Conservation (phyloP, 2,113 vertebrate species). For the Callochromis pleurospilus region DNA sequence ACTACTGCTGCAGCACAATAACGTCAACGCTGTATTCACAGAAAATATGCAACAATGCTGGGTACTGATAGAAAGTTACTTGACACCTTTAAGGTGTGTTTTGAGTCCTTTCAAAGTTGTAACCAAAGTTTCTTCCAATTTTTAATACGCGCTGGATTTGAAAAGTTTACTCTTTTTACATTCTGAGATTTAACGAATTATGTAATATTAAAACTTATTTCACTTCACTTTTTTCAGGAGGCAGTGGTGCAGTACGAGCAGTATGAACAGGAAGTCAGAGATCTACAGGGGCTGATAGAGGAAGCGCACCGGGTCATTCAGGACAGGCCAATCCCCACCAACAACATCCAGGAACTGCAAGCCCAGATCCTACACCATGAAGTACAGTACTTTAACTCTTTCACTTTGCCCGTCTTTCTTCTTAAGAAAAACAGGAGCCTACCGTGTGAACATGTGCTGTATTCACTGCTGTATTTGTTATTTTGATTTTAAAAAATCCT, state of each 20-base stretch:
- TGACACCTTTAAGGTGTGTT: neutral
- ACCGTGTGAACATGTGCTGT: neutral
- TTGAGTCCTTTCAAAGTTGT: neutral
- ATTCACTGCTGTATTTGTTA: neutral
- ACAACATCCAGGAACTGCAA: constrained; percentile 92
- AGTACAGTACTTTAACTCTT: constrained; percentile 58
- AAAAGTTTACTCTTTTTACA: neutral
- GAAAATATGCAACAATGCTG: neutral
- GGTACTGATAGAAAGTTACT: neutral
- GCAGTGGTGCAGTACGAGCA: constrained; percentile 94
- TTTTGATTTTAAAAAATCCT: neutral
- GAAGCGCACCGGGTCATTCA: constrained; percentile 86
- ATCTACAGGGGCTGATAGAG: constrained; percentile 90
- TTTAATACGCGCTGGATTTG: neutral
- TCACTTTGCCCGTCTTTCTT: neutral
- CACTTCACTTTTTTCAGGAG: constrained; percentile 72
- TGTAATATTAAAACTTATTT: neutral
- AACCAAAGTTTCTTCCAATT: neutral
- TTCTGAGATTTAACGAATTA: neutral
- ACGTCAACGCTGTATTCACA: neutral
- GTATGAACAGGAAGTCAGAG: constrained; percentile 91
- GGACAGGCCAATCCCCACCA: constrained; percentile 81
- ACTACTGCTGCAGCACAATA: neutral
- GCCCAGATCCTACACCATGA: constrained; percentile 90
- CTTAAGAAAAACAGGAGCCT: neutral